Evolutionary conservation across 2,797 vertebrate species (phyloP), one percentile per base, ranked within the genome.

Genomic region (Peromyscus melanophrys): DNA sequence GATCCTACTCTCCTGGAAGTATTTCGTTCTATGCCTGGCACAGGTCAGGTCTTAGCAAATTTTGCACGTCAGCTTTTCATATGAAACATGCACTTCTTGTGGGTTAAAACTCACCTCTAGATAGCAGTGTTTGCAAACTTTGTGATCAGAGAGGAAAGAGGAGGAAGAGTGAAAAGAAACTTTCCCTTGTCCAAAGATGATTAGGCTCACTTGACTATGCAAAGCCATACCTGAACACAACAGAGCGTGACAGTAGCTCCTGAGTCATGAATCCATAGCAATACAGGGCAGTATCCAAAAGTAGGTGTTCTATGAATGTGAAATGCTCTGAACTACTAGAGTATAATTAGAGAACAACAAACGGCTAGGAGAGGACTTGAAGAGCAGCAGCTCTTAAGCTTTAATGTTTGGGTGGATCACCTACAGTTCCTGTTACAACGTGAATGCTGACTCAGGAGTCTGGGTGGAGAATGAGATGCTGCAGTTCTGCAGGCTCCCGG

Each of bases 41-140:
- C 29, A 73, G 29, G 57, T 93, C 85, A 19, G 67, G 34, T 82
- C 37, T 89, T 93, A n/a, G 71, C n/a, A 94, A 89, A 71, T 37
- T n/a, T 71, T 59, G 19, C 21, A 7, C 21, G 40, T 55, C 61
- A 59, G 29, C 76, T 95, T 95, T 93, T 92, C 23, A 59, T 92
- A 21, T 76, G 57, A 96, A 89, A 29, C 46, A 63, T 6, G 63
- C 16, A 27, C 75, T 19, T 91, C 21, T 81, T 65, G 19, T 90
- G 31, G 57, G 37, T 55, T n/a, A 23, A 81, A 93, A 13, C 1
- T 19, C 37, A 23, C 19, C 1, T 69, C 63, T 81, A 37, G 63
- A 75, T 12, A 78, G 3, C 55, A 80, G 49, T 25, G 0, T 6
- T 55, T 31, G 19, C 55, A 25, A 94, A 31, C 34, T 88, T 80